phyloP scores from a whole-genome alignment of 2,888 invertebrate species.

The Andrena haemorrhoa region DNA sequence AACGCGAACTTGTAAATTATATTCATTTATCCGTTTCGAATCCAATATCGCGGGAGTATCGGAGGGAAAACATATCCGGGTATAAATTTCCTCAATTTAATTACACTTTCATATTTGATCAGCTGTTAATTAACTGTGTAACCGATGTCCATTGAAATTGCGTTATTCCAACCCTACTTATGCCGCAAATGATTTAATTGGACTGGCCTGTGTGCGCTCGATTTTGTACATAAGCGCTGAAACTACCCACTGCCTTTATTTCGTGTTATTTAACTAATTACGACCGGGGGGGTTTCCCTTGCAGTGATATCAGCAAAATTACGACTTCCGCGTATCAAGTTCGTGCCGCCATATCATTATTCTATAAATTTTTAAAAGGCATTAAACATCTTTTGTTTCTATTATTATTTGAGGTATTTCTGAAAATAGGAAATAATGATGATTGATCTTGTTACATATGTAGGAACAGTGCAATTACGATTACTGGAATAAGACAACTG shows the following conservation, averaged over 20 bases:
- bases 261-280: slow-evolving; percentile 13
- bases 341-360: too few species aligned
- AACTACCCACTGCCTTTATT: background rate
- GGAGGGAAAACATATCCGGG: background rate
- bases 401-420: too few species aligned
- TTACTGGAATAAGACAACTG: too few species aligned
- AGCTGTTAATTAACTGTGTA: slow-evolving; percentile 25
- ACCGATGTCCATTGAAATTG: background rate
- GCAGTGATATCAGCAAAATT: background rate
- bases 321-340: background rate
- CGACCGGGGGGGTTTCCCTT: background rate
- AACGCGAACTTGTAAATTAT: background rate
- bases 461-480: too few species aligned
- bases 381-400: too few species aligned
- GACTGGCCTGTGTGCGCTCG: too few species aligned
- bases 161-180: slow-evolving; percentile 24
- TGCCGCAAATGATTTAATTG: too few species aligned
- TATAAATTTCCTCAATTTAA: slow-evolving; percentile 19
- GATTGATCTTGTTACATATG: too few species aligned
- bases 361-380: too few species aligned
- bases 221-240: background rate
- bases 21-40: background rate
- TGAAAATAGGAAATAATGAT: too few species aligned
- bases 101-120: slow-evolving; percentile 4
- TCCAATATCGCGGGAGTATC: slow-evolving; percentile 7